Percentiles rank a stretch among this genome's conserved stretches.
These are phyloP conservation scores for Ischnura elegans DNA, from an alignment of 2,888 invertebrate genomes.

Conservation along the genomic window DNA sequence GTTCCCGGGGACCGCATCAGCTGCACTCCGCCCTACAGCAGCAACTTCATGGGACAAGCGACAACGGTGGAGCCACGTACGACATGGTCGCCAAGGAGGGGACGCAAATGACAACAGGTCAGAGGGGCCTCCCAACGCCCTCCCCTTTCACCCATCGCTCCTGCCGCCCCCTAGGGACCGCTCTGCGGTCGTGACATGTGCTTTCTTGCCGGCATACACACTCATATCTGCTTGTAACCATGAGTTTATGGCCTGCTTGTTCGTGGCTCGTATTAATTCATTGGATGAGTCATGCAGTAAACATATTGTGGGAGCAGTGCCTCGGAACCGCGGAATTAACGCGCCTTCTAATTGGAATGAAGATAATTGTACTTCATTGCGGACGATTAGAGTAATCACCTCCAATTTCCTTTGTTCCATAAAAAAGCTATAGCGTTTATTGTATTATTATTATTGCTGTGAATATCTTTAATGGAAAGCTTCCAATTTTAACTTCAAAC, in stretches of 20 bases:
- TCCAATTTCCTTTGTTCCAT: no score
- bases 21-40: constrained; percentile 32
- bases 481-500: no score
- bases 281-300: background rate
- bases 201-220: background rate
- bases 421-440: no score
- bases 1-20: constrained; percentile 47
- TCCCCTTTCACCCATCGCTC: no score
- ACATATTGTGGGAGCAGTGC: no score
- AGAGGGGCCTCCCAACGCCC: background rate
- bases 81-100: constrained; percentile 60
- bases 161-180: background rate
- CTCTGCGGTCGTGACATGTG: background rate
- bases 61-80: background rate
- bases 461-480: no score
- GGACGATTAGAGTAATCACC: no score
- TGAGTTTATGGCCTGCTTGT: background rate
- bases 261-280: background rate
- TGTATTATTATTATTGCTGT: no score
- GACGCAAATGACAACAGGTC: constrained; percentile 41
- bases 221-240: background rate
- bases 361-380: no score
- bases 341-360: no score
- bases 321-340: no score
- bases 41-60: constrained; percentile 26